These are phyloP conservation scores for Scytalopus superciliaris DNA, from an alignment of 2,113 vertebrate species.

Conservation along the genomic window DNA sequence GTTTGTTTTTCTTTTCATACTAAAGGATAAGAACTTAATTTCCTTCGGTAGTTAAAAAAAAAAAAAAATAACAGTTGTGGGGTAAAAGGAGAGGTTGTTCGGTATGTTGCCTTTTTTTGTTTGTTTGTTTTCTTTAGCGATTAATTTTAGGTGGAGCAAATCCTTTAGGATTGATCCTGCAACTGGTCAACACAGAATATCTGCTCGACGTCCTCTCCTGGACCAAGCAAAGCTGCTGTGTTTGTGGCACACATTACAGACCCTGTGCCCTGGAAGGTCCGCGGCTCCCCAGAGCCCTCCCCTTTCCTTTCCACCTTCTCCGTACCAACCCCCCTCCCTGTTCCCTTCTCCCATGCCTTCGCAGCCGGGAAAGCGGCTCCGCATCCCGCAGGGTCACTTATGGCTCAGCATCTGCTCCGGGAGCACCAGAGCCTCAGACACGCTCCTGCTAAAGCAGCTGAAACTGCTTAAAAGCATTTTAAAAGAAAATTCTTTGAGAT, in stretches of 20 bases:
- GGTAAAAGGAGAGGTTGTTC: not conserved
- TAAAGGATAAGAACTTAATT: not conserved
- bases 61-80: not conserved
- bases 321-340: not conserved
- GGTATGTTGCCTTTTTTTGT: not conserved
- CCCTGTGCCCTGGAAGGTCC: accelerated
- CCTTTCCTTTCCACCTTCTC: not conserved
- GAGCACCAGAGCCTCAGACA: not conserved
- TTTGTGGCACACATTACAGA: not conserved
- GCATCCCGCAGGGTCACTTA: not conserved
- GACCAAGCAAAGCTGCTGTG: not conserved
- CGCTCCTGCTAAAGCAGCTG: not conserved
- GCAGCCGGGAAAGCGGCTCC: accelerated
- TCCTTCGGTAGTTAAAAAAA: not conserved
- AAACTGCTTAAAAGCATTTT: not conserved
- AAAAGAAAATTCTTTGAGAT: not conserved
- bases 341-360: not conserved
- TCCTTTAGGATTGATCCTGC: not conserved
- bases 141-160: not conserved
- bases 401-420: not conserved
- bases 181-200: not conserved
- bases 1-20: not conserved
- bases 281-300: not conserved
- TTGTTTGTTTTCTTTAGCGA: not conserved
- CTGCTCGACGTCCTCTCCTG: not conserved